A percentile compares a stretch with the other conserved stretches of the same genome.
phyloP scores from a whole-genome alignment of 30 jellyfish, hydroid and myxozoan genomes.

The Nemopilema nomurai region DNA sequence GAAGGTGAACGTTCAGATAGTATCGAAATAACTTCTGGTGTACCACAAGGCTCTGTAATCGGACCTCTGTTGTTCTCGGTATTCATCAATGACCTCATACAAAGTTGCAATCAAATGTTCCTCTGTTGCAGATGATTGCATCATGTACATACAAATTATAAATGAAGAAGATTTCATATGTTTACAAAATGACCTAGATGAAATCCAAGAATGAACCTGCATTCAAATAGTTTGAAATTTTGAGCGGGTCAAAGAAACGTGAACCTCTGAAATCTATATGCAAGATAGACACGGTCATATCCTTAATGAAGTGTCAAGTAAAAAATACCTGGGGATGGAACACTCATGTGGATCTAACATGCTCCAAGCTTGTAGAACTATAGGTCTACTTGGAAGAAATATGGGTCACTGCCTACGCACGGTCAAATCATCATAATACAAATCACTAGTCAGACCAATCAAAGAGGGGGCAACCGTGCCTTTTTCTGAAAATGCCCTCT shows the following conservation, averaged over 20 bases:
- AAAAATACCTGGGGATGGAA: slow-evolving; percentile 40
- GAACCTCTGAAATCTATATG: slow-evolving; percentile 5
- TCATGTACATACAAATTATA: neutral
- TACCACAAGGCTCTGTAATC: slow-evolving; percentile 46
- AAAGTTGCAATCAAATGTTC: no score
- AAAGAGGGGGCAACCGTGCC: no score
- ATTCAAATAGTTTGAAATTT: neutral
- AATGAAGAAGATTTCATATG: neutral
- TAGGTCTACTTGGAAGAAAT: slow-evolving; percentile 42
- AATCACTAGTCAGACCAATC: slow-evolving; percentile 55
- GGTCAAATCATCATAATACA: slow-evolving; percentile 24
- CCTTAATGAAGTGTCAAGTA: slow-evolving; percentile 13
- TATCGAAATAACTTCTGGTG: slow-evolving; percentile 18
- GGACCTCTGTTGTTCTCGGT: slow-evolving; percentile 28
- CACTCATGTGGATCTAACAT: slow-evolving; percentile 16
- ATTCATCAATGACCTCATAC: slow-evolving; percentile 23
- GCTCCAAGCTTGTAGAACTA: slow-evolving; percentile 21
- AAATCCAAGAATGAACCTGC: slow-evolving; percentile 13
- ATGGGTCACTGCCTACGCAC: slow-evolving; percentile 40
- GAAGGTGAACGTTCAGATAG: slow-evolving; percentile 14
- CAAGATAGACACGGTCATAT: slow-evolving; percentile 18
- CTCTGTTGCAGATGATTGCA: slow-evolving; percentile 31
- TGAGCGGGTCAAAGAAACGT: neutral
- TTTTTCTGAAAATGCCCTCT: no score
- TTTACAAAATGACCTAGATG: slow-evolving; percentile 21